These are phyloP conservation scores for Cherax destructor DNA, from an alignment of 1,140 invertebrate species.

Conservation along the genomic window DNA sequence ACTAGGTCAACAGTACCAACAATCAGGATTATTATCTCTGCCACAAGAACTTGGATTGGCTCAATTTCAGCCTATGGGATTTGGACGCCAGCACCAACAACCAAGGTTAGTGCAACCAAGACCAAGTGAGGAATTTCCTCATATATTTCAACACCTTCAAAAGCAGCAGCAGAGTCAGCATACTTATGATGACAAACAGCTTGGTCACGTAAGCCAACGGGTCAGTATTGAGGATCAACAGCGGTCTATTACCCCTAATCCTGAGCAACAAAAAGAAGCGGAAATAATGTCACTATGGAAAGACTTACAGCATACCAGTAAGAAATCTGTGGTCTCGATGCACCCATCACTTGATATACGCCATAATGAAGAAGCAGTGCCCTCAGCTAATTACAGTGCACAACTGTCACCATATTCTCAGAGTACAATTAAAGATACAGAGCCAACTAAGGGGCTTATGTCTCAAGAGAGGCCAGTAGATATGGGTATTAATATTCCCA, in stretches of 20 bases:
- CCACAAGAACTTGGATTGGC: background rate
- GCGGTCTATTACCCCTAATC: background rate
- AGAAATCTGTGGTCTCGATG: background rate
- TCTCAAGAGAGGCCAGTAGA: background rate
- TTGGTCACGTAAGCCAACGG: background rate
- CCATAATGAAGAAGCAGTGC: background rate
- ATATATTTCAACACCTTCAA: background rate
- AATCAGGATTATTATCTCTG: background rate
- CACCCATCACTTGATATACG: background rate
- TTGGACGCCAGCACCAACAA: background rate
- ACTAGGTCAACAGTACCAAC: background rate
- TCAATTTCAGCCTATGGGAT: background rate
- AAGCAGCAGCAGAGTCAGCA: background rate
- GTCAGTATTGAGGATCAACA: background rate
- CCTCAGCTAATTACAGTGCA: background rate
- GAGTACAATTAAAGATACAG: background rate
- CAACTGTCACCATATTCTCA: background rate
- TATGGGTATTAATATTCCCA: background rate
- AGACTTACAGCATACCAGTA: background rate
- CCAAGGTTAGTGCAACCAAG: background rate
- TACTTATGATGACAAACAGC: constrained; percentile 3
- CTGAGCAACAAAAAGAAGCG: background rate
- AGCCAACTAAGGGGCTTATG: background rate
- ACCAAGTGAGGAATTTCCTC: background rate
- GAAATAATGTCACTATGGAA: constrained; percentile 11